These are phyloP conservation scores for Pachypanchax playfairii DNA, from an alignment of 2,113 vertebrate genomes.

Conservation along the genomic window DNA sequence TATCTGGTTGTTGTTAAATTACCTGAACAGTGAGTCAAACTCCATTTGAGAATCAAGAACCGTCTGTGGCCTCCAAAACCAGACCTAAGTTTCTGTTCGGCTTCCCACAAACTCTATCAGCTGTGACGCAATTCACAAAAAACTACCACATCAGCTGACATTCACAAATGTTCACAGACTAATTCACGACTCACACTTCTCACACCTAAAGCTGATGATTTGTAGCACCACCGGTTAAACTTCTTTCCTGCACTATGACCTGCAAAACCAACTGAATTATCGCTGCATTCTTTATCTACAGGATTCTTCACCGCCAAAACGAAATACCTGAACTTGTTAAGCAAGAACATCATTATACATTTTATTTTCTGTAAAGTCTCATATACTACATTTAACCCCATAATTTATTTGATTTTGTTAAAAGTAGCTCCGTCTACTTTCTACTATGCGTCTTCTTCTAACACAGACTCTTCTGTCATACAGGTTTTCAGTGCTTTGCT, in stretches of 20 bases:
- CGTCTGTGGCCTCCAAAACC: conserved; percentile 12
- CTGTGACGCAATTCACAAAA: conserved; percentile 19
- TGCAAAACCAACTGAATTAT: conserved; percentile 49
- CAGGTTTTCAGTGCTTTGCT: no score
- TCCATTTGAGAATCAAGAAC: conserved; percentile 15
- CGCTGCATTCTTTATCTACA: conserved; percentile 37
- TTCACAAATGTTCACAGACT: conserved; percentile 29
- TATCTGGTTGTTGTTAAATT: no score
- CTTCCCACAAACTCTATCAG: neutral
- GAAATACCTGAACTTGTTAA: neutral
- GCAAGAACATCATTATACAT: neutral
- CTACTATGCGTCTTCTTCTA: no score
- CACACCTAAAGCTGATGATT: conserved; percentile 65
- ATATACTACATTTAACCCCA: no score
- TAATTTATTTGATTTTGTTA: no score
- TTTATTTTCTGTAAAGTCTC: neutral
- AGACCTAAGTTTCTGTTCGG: neutral
- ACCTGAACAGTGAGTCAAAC: conserved; percentile 18
- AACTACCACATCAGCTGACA: conserved; percentile 2
- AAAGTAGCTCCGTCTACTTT: no score
- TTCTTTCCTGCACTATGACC: conserved; percentile 63
- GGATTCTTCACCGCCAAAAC: conserved; percentile 8
- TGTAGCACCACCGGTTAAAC: conserved; percentile 79
- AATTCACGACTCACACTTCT: conserved; percentile 37
- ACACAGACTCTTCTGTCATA: no score